phyloP scores from a whole-genome alignment of 1,140 invertebrate species.

The Drosophila eugracilis region DNA sequence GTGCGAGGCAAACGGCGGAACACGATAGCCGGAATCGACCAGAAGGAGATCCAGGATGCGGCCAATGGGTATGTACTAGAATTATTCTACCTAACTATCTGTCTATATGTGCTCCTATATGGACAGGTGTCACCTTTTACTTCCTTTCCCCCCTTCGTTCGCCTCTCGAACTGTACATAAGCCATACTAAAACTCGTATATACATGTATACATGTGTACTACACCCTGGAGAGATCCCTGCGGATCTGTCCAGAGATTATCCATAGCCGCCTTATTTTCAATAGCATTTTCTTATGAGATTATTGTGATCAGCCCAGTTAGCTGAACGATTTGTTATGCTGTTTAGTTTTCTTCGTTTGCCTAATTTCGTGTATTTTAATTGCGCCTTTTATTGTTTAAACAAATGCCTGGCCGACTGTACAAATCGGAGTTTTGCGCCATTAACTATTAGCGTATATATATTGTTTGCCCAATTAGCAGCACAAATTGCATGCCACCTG shows the following conservation, averaged over 20 bases:
- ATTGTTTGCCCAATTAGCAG: conserved; percentile 71
- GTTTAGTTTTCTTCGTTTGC: conserved; percentile 64
- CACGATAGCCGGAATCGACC: conserved; percentile 94
- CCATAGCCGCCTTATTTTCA: conserved; percentile 25
- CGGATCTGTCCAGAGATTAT: conserved; percentile 10
- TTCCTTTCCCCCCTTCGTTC: conserved; percentile 41
- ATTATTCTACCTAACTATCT: conserved; percentile 5
- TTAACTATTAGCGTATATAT: conserved; percentile 48
- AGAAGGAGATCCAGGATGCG: conserved; percentile 93
- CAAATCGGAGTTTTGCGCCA: conserved; percentile 47
- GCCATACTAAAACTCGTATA: conserved; percentile 46
- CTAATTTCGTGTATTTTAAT: conserved; percentile 50
- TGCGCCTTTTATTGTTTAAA: conserved; percentile 47
- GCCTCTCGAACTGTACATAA: conserved; percentile 63
- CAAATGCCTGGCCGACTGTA: conserved; percentile 51
- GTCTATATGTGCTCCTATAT: conserved; percentile 1
- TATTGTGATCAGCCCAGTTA: conserved; percentile 69
- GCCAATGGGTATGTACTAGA: conserved; percentile 89
- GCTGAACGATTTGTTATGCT: conserved; percentile 79
- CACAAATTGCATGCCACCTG: conserved; percentile 63
- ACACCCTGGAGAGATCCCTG: conserved; percentile 18
- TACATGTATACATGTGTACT: conserved; percentile 46
- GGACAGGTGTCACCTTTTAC: conserved; percentile 17
- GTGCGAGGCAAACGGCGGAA: conserved; percentile 93
- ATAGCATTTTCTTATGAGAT: conserved; percentile 68